Conservation (phyloP, 2,888 invertebrate species). For the Lepidochrysops patricia region DNA sequence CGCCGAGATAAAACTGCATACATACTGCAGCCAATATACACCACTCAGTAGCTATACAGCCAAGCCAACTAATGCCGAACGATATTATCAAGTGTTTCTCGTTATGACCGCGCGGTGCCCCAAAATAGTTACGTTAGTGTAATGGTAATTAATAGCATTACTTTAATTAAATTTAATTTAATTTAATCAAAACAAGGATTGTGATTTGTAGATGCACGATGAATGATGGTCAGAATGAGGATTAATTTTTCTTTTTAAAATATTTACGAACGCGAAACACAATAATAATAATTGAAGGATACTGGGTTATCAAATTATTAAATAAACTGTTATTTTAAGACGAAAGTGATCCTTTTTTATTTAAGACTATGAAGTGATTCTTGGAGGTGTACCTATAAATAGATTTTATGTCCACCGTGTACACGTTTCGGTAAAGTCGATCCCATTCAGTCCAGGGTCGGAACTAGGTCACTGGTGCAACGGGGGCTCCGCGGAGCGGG, state of each 20-base stretch:
- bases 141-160: background rate
- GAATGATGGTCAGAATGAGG: too few species aligned
- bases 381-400: conserved; percentile 2
- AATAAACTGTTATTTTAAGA: background rate
- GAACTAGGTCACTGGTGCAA: conserved; percentile 68
- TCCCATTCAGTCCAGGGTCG: conserved; percentile 31
- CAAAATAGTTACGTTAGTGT: background rate
- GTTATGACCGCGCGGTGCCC: background rate
- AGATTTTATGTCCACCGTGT: conserved; percentile 1
- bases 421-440: conserved; percentile 18
- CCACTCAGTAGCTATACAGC: too few species aligned
- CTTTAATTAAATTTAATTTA: too few species aligned
- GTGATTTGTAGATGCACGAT: too few species aligned
- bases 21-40: background rate
- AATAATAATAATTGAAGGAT: background rate
- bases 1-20: too few species aligned
- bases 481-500: conserved; percentile 32
- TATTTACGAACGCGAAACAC: too few species aligned
- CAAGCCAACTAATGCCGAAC: background rate
- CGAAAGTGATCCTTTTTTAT: too few species aligned
- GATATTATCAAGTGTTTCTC: background rate
- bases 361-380: background rate
- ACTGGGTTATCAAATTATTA: background rate
- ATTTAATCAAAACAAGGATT: background rate
- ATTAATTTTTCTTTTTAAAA: too few species aligned